phyloP scores from a whole-genome alignment of 2,113 vertebrate genomes.

The Hippoglossus stenolepis region DNA sequence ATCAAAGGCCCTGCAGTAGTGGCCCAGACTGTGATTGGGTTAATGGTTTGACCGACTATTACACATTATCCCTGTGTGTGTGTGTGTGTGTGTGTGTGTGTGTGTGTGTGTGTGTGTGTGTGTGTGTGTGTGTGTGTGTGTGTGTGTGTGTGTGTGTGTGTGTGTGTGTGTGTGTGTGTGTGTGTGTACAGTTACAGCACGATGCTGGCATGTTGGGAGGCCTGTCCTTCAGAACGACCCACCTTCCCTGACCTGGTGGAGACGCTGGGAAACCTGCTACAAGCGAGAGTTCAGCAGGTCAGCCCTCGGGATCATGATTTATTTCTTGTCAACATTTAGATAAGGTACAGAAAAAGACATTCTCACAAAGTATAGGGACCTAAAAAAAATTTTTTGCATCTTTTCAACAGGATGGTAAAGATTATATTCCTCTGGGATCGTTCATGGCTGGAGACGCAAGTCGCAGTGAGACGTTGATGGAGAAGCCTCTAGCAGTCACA shows the following conservation, averaged over 20 bases:
- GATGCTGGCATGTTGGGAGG: slow-evolving; percentile 94
- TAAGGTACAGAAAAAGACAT: not conserved
- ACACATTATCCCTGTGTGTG: too few species aligned
- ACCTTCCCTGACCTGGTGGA: slow-evolving; percentile 88
- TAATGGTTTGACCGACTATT: too few species aligned
- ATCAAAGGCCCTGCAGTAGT: too few species aligned
- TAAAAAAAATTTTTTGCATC: not conserved
- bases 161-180: too few species aligned
- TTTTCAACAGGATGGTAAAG: slow-evolving; percentile 69
- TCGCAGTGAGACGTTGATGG: slow-evolving; percentile 32
- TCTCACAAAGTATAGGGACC: not conserved
- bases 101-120: not conserved
- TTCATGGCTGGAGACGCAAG: slow-evolving; percentile 22
- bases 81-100: not conserved
- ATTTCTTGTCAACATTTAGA: too few species aligned
- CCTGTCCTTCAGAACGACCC: slow-evolving; percentile 86
- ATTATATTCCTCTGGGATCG: slow-evolving; percentile 72
- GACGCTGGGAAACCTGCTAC: slow-evolving; percentile 90
- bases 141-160: not conserved
- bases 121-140: not conserved
- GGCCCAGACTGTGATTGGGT: too few species aligned
- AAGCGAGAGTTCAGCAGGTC: slow-evolving; percentile 91
- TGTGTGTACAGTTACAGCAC: slow-evolving; percentile 87
- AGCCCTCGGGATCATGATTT: not conserved
- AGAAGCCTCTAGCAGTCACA: slow-evolving; percentile 66